Evolutionary conservation across 2,113 vertebrate species (phyloP), one percentile per base, ranked within the genome.

Genomic region (Narcine bancroftii): DNA sequence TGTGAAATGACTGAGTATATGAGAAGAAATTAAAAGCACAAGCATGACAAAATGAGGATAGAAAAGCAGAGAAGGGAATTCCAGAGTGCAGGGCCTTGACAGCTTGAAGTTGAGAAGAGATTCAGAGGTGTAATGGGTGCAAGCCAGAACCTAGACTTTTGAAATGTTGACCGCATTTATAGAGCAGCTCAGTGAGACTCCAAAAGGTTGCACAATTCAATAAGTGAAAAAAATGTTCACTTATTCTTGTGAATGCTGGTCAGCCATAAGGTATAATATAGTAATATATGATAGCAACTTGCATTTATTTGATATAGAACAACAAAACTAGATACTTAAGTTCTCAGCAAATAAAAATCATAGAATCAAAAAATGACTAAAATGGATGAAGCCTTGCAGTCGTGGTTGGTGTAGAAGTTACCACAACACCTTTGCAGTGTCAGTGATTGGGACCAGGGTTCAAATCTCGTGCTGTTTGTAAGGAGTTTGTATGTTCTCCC

Each of bases 271-370:
- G 39, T 75, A 39, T 39, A 39, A 75, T 17, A 24, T 45, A 45
- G 19, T 1, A 45, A 36, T 36, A 39, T 47, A 45, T 42, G 45
- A 45, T 19, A 77, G 45, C 75, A 77, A 24, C 17, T 47, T 77
- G 21, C 42, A 77, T 77, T 77, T 77, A 47, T 77, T 24, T 45
- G 94, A n/a, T 0, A 5, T 33, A 72, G 85, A 89, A 92, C 69
- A 89, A 81, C 4, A 1, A 33, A 66, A 42, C 1, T 63, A 89
- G 5, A 17, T 2, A 13, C 24, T 19, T n/a, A 77, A 26, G 47
- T 26, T 6, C 21, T 79, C 45, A 42, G 6, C 76, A 47, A 24
- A 42, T 29, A 85, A 45, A 92, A 56, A 76, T 56, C 17, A 29
- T 63, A 10, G 7, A 36, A 19, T 26, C 73, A 47, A 79, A 45